Conservation (phyloP, 1,140 invertebrate species). For the Camponotus pennsylvanicus region DNA sequence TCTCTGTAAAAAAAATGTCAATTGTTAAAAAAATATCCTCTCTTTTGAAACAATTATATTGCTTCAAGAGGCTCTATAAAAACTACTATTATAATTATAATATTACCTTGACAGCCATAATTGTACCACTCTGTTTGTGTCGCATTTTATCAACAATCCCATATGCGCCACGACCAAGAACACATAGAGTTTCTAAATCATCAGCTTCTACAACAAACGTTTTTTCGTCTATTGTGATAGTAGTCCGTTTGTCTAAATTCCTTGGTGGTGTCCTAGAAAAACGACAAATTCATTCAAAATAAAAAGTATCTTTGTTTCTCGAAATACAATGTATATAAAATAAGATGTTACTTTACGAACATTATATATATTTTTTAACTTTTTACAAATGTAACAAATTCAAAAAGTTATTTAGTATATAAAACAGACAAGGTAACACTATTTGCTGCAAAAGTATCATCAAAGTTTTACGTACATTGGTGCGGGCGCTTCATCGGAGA, state of each 20-base stretch:
- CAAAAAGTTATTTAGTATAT: too few species aligned
- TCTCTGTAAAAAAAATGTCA: constrained; percentile 88
- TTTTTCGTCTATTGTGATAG: constrained; percentile 94
- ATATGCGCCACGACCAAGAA: constrained; percentile 97
- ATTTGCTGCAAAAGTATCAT: not conserved
- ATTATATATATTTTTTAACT: not conserved
- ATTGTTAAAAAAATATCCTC: not conserved
- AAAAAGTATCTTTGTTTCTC: not conserved
- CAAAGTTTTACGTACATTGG: constrained; percentile 81
- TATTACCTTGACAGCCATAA: constrained; percentile 97
- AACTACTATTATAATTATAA: constrained; percentile 31
- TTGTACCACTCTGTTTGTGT: constrained; percentile 94
- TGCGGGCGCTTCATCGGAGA: constrained; percentile 83
- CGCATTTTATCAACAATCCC: constrained; percentile 98
- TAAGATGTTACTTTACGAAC: not conserved
- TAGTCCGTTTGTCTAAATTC: constrained; percentile 94
- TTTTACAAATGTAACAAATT: not conserved
- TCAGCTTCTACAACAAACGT: constrained; percentile 97
- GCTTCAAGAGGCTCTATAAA: not conserved
- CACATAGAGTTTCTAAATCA: constrained; percentile 94
- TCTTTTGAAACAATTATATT: not conserved
- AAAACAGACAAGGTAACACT: constrained; percentile 1
- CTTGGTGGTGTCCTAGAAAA: constrained; percentile 90
- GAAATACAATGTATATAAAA: not conserved
- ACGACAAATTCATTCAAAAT: constrained; percentile 71